Evolutionary conservation across 2,888 invertebrate genomes (phyloP), one percentile per base, ranked within the genome.

Genomic region (Vannuccia rotundouncinata): DNA sequence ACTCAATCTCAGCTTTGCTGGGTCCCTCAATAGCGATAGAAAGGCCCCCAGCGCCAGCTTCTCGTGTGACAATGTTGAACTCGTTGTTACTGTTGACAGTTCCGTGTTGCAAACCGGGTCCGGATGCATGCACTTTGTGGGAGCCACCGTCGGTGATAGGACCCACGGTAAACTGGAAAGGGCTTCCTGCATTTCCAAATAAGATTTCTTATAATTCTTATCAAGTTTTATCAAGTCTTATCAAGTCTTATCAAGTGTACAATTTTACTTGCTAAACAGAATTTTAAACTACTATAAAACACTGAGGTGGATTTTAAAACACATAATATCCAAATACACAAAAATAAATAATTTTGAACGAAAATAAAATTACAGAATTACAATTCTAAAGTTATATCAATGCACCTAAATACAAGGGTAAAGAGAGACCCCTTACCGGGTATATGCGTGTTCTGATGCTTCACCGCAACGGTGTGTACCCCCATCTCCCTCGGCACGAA

Each of bases 151-250:
- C 97, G 82, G 93, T 91, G 83, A 98, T 91, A 0, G 96, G 95
- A 30, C 98, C 97, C 25, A 99, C 98, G 25, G 98, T 98, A 90
- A 98, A 98, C 89, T 96, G 96, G 93, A 98, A 99, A 82, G 98
- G 98, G 79, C 96, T 96, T 84, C 97, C 94, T 92, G 88, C 74
- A 84, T 31, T 74, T 1, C n/a, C 2, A 74, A 77, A 77, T 5
- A 10, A 73, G 13, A n/a, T n/a, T n/a, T 59, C n/a, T 59, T 59
- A 13, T 13, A 59, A 59, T 13, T 59, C 13, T n/a, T 59, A 13
- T 59, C 59, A 59, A 13, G 13, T 13, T 13, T 59, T 59, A 59
- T 59, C 13, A 13, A 59, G 59, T 59, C 59, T n/a, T n/a, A n/a
- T n/a, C n/a, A n/a, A n/a, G n/a, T n/a, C n/a, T n/a, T n/a, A n/a